These are phyloP conservation scores for Meloidogyne hapla DNA, from an alignment of 1,140 invertebrate genomes.

Conservation along the genomic window DNA sequence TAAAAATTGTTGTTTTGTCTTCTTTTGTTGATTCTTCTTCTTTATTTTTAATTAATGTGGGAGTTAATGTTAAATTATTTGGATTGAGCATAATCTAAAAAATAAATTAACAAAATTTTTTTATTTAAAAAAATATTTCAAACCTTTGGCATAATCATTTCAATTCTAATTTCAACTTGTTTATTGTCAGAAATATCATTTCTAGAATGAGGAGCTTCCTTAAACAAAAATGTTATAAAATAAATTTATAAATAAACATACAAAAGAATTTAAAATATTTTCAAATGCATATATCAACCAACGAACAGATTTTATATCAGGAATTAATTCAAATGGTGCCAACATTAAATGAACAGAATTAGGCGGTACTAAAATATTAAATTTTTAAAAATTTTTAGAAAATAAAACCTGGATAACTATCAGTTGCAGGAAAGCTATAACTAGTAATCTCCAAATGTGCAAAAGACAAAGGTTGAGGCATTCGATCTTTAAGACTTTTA, in stretches of 20 bases:
- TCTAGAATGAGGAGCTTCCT: conserved; percentile 25
- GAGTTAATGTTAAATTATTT: not conserved
- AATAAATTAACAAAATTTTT: not conserved
- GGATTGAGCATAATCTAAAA: not conserved
- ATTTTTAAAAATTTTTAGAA: conserved; percentile 18
- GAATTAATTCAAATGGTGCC: conserved; percentile 51
- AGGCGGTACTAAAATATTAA: conserved; percentile 36
- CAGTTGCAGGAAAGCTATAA: conserved; percentile 78
- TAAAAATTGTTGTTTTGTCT: not conserved
- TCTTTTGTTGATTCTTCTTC: not conserved
- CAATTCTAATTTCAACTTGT: conserved; percentile 44
- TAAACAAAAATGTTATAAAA: not conserved
- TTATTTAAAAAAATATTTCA: not conserved
- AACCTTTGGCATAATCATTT: conserved; percentile 54
- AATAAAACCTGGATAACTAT: conserved; percentile 32
- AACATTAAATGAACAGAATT: conserved; percentile 48
- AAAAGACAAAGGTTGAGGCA: conserved; percentile 37
- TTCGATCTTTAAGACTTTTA: conserved; percentile 21
- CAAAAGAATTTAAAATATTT: conserved; percentile 46
- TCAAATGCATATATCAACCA: conserved; percentile 61
- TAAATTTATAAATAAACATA: conserved; percentile 33
- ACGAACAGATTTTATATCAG: conserved; percentile 55
- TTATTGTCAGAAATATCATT: not conserved
- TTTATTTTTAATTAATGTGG: not conserved
- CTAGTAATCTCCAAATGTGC: conserved; percentile 91